A percentile compares a stretch with the other conserved stretches of the same genome.
phyloP scores from a whole-genome alignment of 2,113 vertebrate species.

The Petromus typicus region DNA sequence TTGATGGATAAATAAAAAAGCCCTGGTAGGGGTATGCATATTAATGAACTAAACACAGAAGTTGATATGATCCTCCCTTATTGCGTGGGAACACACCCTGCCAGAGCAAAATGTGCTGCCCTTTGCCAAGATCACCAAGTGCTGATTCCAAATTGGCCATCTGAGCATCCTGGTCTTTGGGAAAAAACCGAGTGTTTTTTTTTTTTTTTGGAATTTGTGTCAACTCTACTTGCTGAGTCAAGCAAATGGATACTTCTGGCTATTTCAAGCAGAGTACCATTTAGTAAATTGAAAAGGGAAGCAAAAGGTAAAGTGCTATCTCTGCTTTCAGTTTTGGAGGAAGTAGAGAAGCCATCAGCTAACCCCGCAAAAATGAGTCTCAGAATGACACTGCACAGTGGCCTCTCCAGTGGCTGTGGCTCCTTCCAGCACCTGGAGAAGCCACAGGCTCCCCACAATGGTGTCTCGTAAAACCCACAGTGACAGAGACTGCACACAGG shows the following conservation, averaged over 20 bases:
- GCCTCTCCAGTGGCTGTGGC: no score
- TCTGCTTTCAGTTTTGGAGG: neutral
- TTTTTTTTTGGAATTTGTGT: neutral
- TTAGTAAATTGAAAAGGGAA: neutral
- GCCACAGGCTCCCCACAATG: neutral
- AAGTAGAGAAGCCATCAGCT: neutral
- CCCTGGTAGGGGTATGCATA: neutral
- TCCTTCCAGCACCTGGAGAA: no score
- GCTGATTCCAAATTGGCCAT: neutral
- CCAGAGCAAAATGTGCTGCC: neutral
- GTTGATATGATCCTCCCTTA: neutral
- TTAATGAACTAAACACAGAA: neutral
- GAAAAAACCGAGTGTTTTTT: neutral
- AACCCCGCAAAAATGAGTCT: neutral
- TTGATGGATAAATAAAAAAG: neutral
- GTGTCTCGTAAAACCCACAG: neutral
- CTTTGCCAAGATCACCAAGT: neutral
- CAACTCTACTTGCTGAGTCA: neutral
- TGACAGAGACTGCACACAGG: neutral
- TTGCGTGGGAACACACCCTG: no score
- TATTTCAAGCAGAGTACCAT: neutral
- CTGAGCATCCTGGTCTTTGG: neutral
- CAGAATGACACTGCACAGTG: no score
- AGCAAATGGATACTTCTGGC: neutral
- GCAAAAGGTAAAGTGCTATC: neutral